Base-by-base conservation (phyloP, 2,888 invertebrate species). In the Mimumesa dahlbomi region DNA sequence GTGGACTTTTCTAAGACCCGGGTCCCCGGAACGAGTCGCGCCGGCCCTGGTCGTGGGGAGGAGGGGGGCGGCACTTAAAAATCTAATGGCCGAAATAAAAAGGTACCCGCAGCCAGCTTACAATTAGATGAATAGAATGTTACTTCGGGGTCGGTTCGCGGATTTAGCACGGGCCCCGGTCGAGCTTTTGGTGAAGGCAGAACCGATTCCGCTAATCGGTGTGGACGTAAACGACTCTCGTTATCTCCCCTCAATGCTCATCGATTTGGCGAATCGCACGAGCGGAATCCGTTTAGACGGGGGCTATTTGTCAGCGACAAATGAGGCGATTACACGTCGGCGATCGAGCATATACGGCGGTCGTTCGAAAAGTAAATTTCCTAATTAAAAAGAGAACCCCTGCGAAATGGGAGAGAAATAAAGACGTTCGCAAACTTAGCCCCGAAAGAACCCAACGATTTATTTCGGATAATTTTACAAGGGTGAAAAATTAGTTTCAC, bases 281-380 rank as follows among this genome's bases (percentile, higher is more conserved):
- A 70, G 67, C 75, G 73, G 66, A 79, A 79, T 82, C 77, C 82
- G 75, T 77, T 81, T 73, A 65, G 71, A 72, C 77, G 75, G 52
- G n/a, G 61, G 75, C 73, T 80, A 81, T 80, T 80, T 80, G 78
- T 80, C 81, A 80, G 57, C 49, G 31, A 69, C 67, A 75, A 80
- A 81, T 75, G 78, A 80, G 75, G 71, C 78, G 75, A 73, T 75
- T 78, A 72, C 78, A 62, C 52, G 52, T n/a, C 46, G 54, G 34
- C 45, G 43, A 36, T 36, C 42, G 14, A 22, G 48, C 25, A 18
- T 52, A 58, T 53, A 61, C n/a, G n/a, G n/a, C n/a, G n/a, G n/a
- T n/a, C n/a, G n/a, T n/a, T n/a, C n/a, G n/a, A n/a, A n/a, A n/a
- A n/a, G n/a, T n/a, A n/a, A n/a, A n/a, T n/a, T n/a, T n/a, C n/a